Evolutionary conservation across 1,140 invertebrate species (phyloP), one percentile per base, ranked within the genome.

Genomic region (Atta colombica): DNA sequence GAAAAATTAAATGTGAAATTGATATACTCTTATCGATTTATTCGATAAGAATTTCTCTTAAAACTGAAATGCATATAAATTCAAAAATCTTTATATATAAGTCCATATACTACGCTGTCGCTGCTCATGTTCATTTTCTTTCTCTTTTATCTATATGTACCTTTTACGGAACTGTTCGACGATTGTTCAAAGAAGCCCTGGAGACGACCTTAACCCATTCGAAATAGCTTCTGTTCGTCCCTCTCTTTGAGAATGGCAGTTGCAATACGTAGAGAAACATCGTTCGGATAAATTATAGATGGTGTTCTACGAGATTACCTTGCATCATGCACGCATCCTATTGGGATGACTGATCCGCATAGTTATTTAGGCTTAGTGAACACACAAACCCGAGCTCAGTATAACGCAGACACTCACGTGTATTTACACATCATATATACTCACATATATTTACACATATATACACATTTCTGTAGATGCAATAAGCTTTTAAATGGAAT

Each of bases 271-370:
- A 2, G 28, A 58, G 31, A 74, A 55, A 74, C 45, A 77, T 28
- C 77, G 85, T 61, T 49, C 39, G 16, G 58, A 77, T 77, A 60
- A 77, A 77, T 77, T 77, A 77, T 77, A 77, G 55, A 77, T 77
- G 74, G 61, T 35, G 35, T 77, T 49, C 55, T 61, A 77, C 35
- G 35, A 61, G 55, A 77, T 77, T 77, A 77, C 35, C 74, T 77
- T 77, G 35, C 16, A 45, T 45, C 31, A 55, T 39, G 4, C 21
- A 45, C 21, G 21, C 21, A 16, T 69, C 21, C 66, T 45, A n/a
- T 21, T 25, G 66, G 21, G 66, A 69, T 69, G 66, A 69, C 66
- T 69, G 66, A 69, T 69, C 66, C 66, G 12, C 21, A 18, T 12
- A 69, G 21, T 69, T 45, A 51, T 69, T 69, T 69, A 39, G 21